These are phyloP conservation scores for Sternarchorhynchus goeldii DNA, from an alignment of 2,797 vertebrate genomes.

Conservation along the genomic window DNA sequence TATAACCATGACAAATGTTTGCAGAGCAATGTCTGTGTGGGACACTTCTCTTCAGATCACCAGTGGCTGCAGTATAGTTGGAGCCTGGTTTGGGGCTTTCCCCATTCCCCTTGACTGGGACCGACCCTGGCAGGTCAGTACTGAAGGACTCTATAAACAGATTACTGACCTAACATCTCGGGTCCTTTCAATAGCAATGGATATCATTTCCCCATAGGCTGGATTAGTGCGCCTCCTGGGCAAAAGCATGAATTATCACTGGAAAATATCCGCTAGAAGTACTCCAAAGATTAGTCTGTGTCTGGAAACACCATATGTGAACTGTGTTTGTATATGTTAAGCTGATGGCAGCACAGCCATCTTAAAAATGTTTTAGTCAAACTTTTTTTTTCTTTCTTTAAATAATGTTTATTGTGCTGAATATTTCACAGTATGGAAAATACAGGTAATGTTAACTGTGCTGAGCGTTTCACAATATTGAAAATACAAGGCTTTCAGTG, in stretches of 20 bases:
- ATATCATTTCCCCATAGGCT: neutral
- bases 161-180: neutral
- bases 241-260: neutral
- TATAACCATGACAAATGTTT: constrained; percentile 37
- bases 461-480: neutral
- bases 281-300: neutral
- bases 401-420: neutral
- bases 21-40: constrained; percentile 91
- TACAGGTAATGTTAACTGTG: neutral
- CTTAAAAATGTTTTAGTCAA: neutral
- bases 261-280: neutral
- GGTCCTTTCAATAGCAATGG: neutral
- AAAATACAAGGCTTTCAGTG: neutral
- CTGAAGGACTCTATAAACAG: neutral
- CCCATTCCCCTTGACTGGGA: constrained; percentile 83
- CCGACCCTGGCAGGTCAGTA: constrained; percentile 76
- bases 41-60: constrained; percentile 95
- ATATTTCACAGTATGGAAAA: neutral
- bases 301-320: neutral
- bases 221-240: neutral
- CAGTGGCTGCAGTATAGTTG: constrained; percentile 82
- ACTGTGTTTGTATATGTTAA: neutral
- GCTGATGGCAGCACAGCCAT: neutral
- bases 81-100: constrained; percentile 93
- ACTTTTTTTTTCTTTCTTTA: too few relatives aligned